Evolutionary conservation across 37 sponge, comb jelly and placozoan genomes (phyloP), one percentile per base, ranked within the genome.

Genomic region (Tethya wilhelma): DNA sequence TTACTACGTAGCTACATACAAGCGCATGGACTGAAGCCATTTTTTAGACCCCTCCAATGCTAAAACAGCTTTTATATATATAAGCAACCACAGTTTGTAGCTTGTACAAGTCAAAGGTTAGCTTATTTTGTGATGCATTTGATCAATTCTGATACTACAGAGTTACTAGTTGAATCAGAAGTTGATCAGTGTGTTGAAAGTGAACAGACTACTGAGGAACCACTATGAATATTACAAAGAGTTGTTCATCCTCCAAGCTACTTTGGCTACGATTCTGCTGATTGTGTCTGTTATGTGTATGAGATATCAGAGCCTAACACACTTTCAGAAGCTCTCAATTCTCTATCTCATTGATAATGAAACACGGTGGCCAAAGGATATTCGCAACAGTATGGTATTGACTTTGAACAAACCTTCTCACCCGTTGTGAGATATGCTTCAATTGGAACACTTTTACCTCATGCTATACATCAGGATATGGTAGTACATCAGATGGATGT

Each of bases 341-440:
- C 45, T n/a, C 68, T 9, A 32, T 34, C 23, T 43, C 31, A 71
- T 29, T 23, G 77, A 44, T 40, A 76, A 57, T 85, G 85, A 78
- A 77, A 68, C 25, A 40, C 76, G 34, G 85, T 75, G 3, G 85
- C 77, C 14, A 84, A 80, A 59, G 73, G 71, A 25, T 86, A 71
- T 41, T 33, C 79, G n/a, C 86, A 78, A 25, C 59, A 66, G 38
- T 32, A 68, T 37, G 85, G 77, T 20, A 67, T 68, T 26, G 85
- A 84, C 59, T 84, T 42, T 57, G 43, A 65, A 5, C 77, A 84
- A 41, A 84, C 69, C 22, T 75, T 84, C 60, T 84, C 85, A 42
- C 77, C 85, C 38, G 85, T 84, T n/a, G 69, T 84, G 9, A 55
- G 59, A 5, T 65, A 39, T 49, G 41, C 68, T 4, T 84, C 85